Percentiles rank a stretch among this genome's conserved stretches.
Evolutionary conservation across 2,797 vertebrate species (phyloP).

Genomic region (Protonibea diacanthus): DNA sequence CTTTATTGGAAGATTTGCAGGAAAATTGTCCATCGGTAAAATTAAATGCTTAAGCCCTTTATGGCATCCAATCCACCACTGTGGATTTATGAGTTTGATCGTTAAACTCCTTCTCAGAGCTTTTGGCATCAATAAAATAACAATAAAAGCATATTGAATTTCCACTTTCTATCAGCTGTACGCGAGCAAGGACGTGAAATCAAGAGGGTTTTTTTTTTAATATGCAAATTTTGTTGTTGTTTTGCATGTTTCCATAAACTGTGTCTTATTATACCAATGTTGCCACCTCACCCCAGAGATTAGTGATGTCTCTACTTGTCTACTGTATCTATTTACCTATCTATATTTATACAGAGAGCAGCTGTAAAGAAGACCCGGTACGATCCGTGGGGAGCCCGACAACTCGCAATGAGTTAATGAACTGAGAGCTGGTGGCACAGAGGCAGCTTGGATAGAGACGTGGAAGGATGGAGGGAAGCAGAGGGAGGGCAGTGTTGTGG

Average conservation of each 20-base stretch:
- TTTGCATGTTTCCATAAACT: background rate
- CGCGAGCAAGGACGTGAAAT: background rate
- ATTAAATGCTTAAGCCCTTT: conserved; percentile 56
- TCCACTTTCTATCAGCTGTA: background rate
- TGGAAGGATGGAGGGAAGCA: conserved; percentile 69
- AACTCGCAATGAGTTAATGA: conserved; percentile 54
- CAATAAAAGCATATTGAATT: conserved; percentile 37
- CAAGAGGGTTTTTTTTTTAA: background rate
- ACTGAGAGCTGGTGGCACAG: conserved; percentile 54
- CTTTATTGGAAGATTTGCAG: conserved; percentile 72
- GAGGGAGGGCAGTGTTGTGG: conserved; percentile 57
- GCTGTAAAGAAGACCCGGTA: conserved; percentile 47
- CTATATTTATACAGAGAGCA: conserved; percentile 50
- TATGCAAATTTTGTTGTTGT: background rate
- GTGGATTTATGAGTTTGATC: conserved; percentile 63
- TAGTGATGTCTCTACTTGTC: conserved; percentile 7
- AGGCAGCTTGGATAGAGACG: conserved; percentile 55
- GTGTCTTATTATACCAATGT: conserved; percentile 5
- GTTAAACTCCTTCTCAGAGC: conserved; percentile 72
- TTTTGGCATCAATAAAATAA: conserved; percentile 28
- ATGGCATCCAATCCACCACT: conserved; percentile 52
- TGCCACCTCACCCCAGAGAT: conserved; percentile 16
- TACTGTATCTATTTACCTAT: conserved; percentile 43
- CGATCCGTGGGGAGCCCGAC: conserved; percentile 42
- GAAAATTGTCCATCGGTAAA: conserved; percentile 70